Percentiles rank a stretch among this genome's conserved stretches.
phyloP scores from a whole-genome alignment of 92 coral and sea anemone genomes.

The Actinostola sp. region DNA sequence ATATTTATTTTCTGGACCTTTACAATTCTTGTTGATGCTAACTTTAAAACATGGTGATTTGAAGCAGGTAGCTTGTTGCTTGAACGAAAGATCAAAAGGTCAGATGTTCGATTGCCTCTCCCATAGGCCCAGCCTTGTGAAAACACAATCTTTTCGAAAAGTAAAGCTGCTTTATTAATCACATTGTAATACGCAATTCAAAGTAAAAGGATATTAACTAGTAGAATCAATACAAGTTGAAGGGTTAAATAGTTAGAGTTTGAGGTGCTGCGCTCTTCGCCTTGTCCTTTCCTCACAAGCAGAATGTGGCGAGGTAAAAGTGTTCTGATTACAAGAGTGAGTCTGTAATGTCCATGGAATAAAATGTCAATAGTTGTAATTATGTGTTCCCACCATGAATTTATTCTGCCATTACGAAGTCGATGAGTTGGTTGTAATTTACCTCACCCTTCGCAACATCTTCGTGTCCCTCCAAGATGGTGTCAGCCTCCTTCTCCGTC shows the following conservation, averaged over 20 bases:
- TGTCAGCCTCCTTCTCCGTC: conserved; percentile 76
- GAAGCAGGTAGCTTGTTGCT: neutral
- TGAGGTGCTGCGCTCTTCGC: neutral
- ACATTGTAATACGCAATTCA: neutral
- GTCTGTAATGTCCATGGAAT: conserved; percentile 4
- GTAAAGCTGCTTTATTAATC: neutral
- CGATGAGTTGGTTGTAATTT: conserved; percentile 89
- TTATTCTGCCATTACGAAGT: conserved; percentile 82
- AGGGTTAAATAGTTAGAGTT: neutral
- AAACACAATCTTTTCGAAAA: conserved; percentile 5
- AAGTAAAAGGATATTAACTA: neutral
- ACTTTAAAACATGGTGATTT: conserved; percentile 10
- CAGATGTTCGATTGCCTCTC: neutral
- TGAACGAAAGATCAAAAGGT: conserved; percentile 16
- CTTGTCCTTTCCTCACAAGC: neutral
- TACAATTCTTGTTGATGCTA: neutral
- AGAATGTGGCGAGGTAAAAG: neutral
- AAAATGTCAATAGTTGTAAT: neutral
- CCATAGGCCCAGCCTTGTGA: conserved; percentile 5
- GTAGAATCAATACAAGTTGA: neutral
- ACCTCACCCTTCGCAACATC: conserved; percentile 76
- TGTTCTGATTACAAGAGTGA: neutral
- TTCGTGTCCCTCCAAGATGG: conserved; percentile 75
- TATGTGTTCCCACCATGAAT: neutral
- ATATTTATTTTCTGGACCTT: conserved; percentile 13